Evolutionary conservation across 2,888 invertebrate genomes (phyloP).

Genomic region (Polia nebulosa): DNA sequence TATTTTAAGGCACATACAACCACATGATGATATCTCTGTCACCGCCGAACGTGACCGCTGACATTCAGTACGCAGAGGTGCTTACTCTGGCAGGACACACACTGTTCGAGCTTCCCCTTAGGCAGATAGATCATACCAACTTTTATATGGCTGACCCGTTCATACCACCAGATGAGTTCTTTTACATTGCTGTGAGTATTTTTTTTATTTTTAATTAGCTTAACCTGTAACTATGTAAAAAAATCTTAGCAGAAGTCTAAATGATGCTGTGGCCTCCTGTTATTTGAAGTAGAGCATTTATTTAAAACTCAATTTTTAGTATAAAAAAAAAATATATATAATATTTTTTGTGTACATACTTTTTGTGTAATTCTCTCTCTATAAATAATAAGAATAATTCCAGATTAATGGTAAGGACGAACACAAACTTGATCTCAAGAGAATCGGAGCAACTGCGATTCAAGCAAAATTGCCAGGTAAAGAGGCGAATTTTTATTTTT

Average conservation of each 20-base stretch:
- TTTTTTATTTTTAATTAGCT: no score
- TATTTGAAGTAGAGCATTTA: no score
- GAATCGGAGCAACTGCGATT: conserved; percentile 93
- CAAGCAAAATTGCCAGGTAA: conserved; percentile 91
- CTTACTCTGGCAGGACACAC: conserved; percentile 77
- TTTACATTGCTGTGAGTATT: conserved; percentile 92
- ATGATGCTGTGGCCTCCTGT: no score
- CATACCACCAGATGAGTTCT: conserved; percentile 92
- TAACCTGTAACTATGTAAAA: no score
- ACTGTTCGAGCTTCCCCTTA: conserved; percentile 83
- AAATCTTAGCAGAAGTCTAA: no score
- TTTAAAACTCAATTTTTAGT: no score
- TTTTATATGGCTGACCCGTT: conserved; percentile 89
- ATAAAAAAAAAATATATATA: no score
- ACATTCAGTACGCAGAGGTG: conserved; percentile 79
- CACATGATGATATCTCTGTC: conserved; percentile 81
- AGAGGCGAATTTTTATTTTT: not conserved
- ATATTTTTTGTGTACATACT: no score
- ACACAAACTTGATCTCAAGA: conserved; percentile 90
- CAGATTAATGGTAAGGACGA: conserved; percentile 92
- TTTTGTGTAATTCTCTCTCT: no score
- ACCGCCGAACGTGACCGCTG: conserved; percentile 70
- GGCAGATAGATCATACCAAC: conserved; percentile 59
- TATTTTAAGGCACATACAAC: conserved; percentile 82
- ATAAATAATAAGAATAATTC: no score